Percentiles rank a stretch among this genome's conserved stretches.
Evolutionary conservation across 2,888 invertebrate genomes (phyloP).

Genomic region (Ceramica pisi): DNA sequence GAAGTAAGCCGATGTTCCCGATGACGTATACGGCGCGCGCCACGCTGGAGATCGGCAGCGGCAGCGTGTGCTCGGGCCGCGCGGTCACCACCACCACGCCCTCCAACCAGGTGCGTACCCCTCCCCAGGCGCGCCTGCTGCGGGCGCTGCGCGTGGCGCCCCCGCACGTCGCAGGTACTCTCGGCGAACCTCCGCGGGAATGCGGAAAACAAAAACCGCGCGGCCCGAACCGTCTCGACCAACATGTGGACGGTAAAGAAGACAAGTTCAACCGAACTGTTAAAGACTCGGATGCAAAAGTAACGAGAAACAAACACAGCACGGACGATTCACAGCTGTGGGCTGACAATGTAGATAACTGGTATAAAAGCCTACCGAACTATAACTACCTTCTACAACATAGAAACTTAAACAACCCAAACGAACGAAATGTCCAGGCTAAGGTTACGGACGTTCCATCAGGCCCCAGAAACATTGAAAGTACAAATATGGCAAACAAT

Average conservation of each 20-base stretch:
- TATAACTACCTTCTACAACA: conserved; percentile 35
- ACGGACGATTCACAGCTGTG: conserved; percentile 43
- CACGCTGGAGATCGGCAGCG: conserved; percentile 89
- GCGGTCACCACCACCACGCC: conserved; percentile 89
- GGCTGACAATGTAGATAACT: conserved; percentile 61
- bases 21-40: conserved; percentile 90
- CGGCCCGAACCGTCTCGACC: conserved; percentile 63
- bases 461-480: not conserved
- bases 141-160: conserved; percentile 43
- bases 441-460: conserved; percentile 1
- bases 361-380: conserved; percentile 60
- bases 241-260: not conserved
- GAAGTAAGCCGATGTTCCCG: conserved; percentile 87
- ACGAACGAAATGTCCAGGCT: not conserved
- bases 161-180: not conserved
- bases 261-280: not conserved
- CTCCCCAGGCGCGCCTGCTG: conserved; percentile 30
- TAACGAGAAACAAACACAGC: conserved; percentile 9
- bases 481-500: conserved; percentile 23
- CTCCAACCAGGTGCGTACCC: conserved; percentile 89
- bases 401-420: conserved; percentile 17
- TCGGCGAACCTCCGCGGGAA: too few species aligned
- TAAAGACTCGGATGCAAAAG: conserved; percentile 2
- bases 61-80: conserved; percentile 88
- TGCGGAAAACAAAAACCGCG: conserved; percentile 65